A percentile compares a stretch with the other conserved stretches of the same genome.
Conservation (phyloP, 2,113 vertebrate species). For the Symphodus melops region DNA sequence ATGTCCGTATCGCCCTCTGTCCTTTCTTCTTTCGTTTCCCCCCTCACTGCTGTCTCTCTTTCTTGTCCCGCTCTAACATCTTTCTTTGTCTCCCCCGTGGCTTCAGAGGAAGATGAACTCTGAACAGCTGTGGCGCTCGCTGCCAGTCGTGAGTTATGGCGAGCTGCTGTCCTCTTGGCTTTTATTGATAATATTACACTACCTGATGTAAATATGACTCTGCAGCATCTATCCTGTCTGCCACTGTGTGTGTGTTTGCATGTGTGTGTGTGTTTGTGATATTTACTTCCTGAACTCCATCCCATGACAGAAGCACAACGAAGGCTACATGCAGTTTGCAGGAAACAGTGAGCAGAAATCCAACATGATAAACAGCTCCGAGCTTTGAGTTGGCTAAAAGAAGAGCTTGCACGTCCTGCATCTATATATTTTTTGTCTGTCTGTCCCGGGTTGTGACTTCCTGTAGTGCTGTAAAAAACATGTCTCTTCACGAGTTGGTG, state of each 20-base stretch:
- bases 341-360: constrained; percentile 57
- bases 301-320: constrained; percentile 55
- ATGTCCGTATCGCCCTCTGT: constrained; percentile 4
- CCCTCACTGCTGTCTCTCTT: not conserved
- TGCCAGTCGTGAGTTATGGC: constrained; percentile 70
- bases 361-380: constrained; percentile 64
- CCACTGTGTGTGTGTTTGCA: constrained; percentile 14
- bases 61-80: constrained; percentile 19
- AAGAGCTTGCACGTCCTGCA: constrained; percentile 51
- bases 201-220: constrained; percentile 77
- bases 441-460: constrained; percentile 47
- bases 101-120: constrained; percentile 63
- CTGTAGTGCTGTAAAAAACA: constrained; percentile 69
- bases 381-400: constrained; percentile 40
- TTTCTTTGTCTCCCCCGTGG: constrained; percentile 29
- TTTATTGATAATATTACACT: constrained; percentile 82
- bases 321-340: constrained; percentile 61
- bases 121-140: constrained; percentile 74
- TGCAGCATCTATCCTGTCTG: constrained; percentile 28
- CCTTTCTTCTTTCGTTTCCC: not conserved
- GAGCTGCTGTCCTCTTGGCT: constrained; percentile 69
- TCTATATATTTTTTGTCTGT: constrained; percentile 59
- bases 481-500: constrained; percentile 45
- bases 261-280: constrained; percentile 37
- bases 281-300: constrained; percentile 61